Base-by-base conservation (phyloP, 1,140 invertebrate genomes). In the Atta cephalotes region DNA sequence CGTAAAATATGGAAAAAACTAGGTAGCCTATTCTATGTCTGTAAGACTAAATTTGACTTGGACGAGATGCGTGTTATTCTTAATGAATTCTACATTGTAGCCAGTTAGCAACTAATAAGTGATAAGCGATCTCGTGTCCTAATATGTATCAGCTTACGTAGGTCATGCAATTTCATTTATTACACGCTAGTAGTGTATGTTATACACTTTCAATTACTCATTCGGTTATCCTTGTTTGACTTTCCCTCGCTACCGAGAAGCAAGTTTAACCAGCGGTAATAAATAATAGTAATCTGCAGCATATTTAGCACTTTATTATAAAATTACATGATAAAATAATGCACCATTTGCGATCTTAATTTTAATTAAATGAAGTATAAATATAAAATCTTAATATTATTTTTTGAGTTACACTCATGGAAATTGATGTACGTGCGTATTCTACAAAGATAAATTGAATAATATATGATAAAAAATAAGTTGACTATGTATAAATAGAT, bases 101-200 rank as follows among this genome's bases (percentile, higher is more conserved):
- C 25, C 49, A n/a, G 25, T 28, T 35, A 72, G 39, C 53, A 84
- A 62, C 39, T 74, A 74, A 74, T 6, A 74, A 18, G 53, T 60
- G 68, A 82, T 82, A 82, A 72, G 39, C 51, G 35, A 82, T 62
- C 80, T 82, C 53, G 80, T 63, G 78, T 80, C 62, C 12, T 25
- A 18, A 31, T 25, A 2, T 18, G 10, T 16, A 3, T 3, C 21
- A 58, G 9, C 21, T 39, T 35, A 10, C 28, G 16, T 74, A 82
- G 12, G 25, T 82, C 79, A 49, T 45, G 80, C 53, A 72, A 82
- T 82, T 82, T 81, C 35, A 72, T 12, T 82, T 82, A 82, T 74
- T 62, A 62, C 53, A 62, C 6, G 14, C n/a, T 2, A 7, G 2
- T 21, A 21, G 39, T 62, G 21, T 72, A 60, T 18, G 10, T 62